Evolutionary conservation across 2,888 invertebrate genomes (phyloP).

Genomic region (Octodonta nipae): DNA sequence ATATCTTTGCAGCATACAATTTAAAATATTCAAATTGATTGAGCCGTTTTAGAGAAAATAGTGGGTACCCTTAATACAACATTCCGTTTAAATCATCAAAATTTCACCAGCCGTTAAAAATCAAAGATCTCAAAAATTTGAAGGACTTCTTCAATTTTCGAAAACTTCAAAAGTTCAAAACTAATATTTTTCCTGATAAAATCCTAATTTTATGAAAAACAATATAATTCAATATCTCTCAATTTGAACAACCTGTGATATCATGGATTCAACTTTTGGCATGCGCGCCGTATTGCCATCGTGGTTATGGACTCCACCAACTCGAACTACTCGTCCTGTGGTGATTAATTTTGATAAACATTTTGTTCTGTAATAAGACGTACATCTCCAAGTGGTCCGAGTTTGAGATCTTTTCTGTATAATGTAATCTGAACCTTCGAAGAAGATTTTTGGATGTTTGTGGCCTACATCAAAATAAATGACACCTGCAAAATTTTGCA

Average conservation of each 20-base stretch:
- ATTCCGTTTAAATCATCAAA: too few relatives aligned
- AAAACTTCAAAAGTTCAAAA: too few relatives aligned
- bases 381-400: constrained; percentile 23
- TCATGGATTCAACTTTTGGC: constrained; percentile 5
- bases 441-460: constrained; percentile 22
- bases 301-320: constrained; percentile 21
- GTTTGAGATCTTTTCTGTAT: constrained; percentile 19
- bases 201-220: too few relatives aligned
- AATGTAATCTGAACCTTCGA: constrained; percentile 21
- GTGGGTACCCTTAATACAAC: too few relatives aligned
- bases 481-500: constrained; percentile 19
- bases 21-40: too few relatives aligned
- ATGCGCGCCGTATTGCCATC: constrained; percentile 4
- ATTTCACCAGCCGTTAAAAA: too few relatives aligned
- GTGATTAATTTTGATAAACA: constrained; percentile 22
- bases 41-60: too few relatives aligned
- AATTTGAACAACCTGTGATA: constrained; percentile 6
- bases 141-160: too few relatives aligned
- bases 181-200: too few relatives aligned
- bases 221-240: too few relatives aligned
- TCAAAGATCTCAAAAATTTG: too few relatives aligned
- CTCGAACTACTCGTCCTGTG: constrained; percentile 19
- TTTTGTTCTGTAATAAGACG: constrained; percentile 21
- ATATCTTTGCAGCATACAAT: too few relatives aligned
- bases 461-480: constrained; percentile 21